Base-by-base conservation (phyloP, 2,113 vertebrate species). In the Osmerus eperlanus region DNA sequence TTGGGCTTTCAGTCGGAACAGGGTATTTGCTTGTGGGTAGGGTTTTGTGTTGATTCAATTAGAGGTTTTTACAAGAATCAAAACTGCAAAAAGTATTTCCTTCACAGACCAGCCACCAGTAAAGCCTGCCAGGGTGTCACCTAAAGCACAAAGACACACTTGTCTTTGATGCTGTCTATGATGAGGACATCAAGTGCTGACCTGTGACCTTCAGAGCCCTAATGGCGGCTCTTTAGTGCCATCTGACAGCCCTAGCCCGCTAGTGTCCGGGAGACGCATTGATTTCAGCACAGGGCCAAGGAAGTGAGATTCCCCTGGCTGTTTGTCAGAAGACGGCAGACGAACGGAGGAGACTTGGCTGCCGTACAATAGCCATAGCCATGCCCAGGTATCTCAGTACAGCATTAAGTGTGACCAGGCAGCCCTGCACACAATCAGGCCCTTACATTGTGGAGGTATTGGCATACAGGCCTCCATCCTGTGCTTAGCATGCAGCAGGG, bases 351-450 rank as follows among this genome's bases (percentile, higher is more conserved):
- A 85, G 70, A 7, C 18, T 60, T 86, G 88, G 85, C 81, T 68
- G 76, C 80, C 70, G 72, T 36, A 85, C 79, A 81, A 84, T 82
- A 78, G 83, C 58, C 19, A 51, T 79, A 63, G 81, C 82, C 71
- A 73, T 71, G 80, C 89, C 86, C 87, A 73, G 82, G 77, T 88
- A 75, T 85, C 81, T 76, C 80, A 79, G 76, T 23, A 70, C 82
- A 74, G 84, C 85, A 79, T 83, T 87, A 88, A 86, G 84, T 82
- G 82, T 81, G 87, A 89, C 84, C 85, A 71, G 83, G 80, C 71
- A 77, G 78, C 83, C 86, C 75, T 61, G 14, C 79, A 76, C 85
- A 89, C 83, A 87, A 88, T 88, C 87, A 73, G 79, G 36, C 78
- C 73, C 78, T 85, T 81, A 85, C 83, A 87, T 75, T 68, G 71